phyloP scores from a whole-genome alignment of 2,888 invertebrate species.

The Apodemia hepburni region DNA sequence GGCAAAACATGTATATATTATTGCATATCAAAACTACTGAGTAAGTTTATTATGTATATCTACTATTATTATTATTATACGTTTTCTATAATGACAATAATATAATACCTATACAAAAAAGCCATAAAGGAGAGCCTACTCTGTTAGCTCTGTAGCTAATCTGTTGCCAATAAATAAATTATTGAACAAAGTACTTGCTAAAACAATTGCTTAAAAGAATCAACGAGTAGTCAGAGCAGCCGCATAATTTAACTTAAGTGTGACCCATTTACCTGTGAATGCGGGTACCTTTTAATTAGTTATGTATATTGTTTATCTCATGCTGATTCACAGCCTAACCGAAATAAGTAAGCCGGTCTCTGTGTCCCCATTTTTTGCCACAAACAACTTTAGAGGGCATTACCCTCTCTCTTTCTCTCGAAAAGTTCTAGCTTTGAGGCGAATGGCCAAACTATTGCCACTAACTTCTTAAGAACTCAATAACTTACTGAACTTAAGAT shows the following conservation, averaged over 20 bases:
- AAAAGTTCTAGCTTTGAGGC: constrained; percentile 62
- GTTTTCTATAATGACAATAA: too few species aligned
- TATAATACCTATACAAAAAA: too few species aligned
- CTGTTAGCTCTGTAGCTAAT: too few species aligned
- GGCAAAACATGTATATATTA: too few species aligned
- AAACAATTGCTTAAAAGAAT: background rate
- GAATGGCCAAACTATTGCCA: constrained; percentile 52
- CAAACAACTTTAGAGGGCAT: constrained; percentile 77
- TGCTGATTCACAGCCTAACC: constrained; percentile 71
- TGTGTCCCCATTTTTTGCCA: constrained; percentile 76
- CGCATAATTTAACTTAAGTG: constrained; percentile 22
- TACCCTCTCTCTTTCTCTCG: constrained; percentile 64
- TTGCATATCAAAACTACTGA: too few species aligned
- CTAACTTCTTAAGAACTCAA: constrained; percentile 22
- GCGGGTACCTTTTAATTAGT: constrained; percentile 43
- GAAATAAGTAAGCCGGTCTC: constrained; percentile 72
- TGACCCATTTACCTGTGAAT: constrained; percentile 33
- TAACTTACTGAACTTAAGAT: constrained; percentile 7
- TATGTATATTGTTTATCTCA: constrained; percentile 67
- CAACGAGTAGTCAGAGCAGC: constrained; percentile 5
- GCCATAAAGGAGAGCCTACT: too few species aligned
- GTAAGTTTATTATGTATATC: too few species aligned
- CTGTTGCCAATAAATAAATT: too few species aligned
- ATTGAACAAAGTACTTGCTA: background rate
- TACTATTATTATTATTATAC: too few species aligned